phyloP scores from a whole-genome alignment of 2,888 invertebrate species.

The Trachelus tabidus region DNA sequence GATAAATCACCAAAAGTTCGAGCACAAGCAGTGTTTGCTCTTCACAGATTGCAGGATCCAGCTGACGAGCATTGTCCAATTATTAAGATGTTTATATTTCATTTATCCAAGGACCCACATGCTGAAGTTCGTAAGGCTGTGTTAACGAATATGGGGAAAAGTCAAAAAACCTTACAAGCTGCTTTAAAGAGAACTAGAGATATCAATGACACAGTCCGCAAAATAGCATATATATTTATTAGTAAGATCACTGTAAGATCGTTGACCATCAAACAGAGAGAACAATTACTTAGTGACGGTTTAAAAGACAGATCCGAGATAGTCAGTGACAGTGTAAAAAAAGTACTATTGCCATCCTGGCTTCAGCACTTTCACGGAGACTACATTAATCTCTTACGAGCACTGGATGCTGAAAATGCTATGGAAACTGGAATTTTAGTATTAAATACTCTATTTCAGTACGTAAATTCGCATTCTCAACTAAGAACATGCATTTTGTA shows the following conservation, averaged over 20 bases:
- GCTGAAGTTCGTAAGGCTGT: slow-evolving; percentile 80
- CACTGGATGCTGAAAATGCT: slow-evolving; percentile 79
- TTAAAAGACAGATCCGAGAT: slow-evolving; percentile 72
- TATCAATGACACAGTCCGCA: slow-evolving; percentile 80
- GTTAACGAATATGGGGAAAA: slow-evolving; percentile 79
- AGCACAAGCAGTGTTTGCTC: slow-evolving; percentile 81
- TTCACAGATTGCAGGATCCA: slow-evolving; percentile 85
- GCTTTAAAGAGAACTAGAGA: slow-evolving; percentile 82
- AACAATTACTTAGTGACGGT: slow-evolving; percentile 73
- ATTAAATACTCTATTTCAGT: slow-evolving; percentile 71
- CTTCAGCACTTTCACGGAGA: slow-evolving; percentile 78
- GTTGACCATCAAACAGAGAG: slow-evolving; percentile 75
- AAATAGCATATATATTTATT: slow-evolving; percentile 68
- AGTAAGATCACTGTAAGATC: slow-evolving; percentile 70
- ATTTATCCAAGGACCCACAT: slow-evolving; percentile 80
- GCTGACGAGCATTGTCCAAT: slow-evolving; percentile 80
- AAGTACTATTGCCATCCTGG: slow-evolving; percentile 79
- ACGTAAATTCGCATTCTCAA: slow-evolving; percentile 39
- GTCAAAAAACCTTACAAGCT: slow-evolving; percentile 75
- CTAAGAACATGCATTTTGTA: slow-evolving; percentile 10
- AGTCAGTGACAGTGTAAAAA: slow-evolving; percentile 67
- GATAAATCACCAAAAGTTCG: slow-evolving; percentile 83
- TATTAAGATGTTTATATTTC: slow-evolving; percentile 77
- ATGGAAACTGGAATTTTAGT: slow-evolving; percentile 69
- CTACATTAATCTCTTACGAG: slow-evolving; percentile 77